Conservation (phyloP, 2,888 invertebrate genomes). For the Spialia ferax region DNA sequence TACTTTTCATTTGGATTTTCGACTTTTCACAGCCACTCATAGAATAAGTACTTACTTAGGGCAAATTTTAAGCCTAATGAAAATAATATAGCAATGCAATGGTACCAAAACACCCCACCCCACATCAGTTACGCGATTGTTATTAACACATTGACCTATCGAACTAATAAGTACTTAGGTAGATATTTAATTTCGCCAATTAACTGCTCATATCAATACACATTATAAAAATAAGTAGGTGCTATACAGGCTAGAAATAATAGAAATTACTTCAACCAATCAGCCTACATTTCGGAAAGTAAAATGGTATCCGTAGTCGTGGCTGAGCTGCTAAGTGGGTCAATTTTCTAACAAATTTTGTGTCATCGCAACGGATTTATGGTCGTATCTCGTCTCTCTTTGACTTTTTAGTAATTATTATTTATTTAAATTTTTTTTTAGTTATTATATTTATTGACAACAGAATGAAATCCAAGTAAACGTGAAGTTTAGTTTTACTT, state of each 20-base stretch:
- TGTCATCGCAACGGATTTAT: slow-evolving; percentile 10
- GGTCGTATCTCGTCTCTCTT: background rate
- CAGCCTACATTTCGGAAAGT: slow-evolving; percentile 11
- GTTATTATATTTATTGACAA: too few relatives aligned
- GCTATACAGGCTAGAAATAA: background rate
- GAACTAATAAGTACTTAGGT: too few relatives aligned
- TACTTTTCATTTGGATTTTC: too few relatives aligned
- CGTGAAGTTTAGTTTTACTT: too few relatives aligned
- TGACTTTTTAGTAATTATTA: background rate
- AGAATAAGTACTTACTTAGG: too few relatives aligned
- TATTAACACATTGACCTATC: too few relatives aligned
- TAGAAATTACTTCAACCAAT: background rate
- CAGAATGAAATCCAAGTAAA: too few relatives aligned
- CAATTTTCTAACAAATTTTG: slow-evolving; percentile 10
- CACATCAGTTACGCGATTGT: too few relatives aligned
- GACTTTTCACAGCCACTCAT: too few relatives aligned
- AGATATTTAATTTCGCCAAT: background rate
- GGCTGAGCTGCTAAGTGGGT: slow-evolving; percentile 14
- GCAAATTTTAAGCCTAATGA: too few relatives aligned
- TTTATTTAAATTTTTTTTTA: background rate
- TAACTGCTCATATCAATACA: background rate
- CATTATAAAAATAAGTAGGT: background rate
- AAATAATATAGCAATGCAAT: too few relatives aligned
- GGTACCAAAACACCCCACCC: too few relatives aligned
- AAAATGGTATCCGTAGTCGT: slow-evolving; percentile 13